Percentiles rank a stretch among this genome's conserved stretches.
Conservation (phyloP, 2,888 invertebrate species). For the Gastrophysa polygoni region DNA sequence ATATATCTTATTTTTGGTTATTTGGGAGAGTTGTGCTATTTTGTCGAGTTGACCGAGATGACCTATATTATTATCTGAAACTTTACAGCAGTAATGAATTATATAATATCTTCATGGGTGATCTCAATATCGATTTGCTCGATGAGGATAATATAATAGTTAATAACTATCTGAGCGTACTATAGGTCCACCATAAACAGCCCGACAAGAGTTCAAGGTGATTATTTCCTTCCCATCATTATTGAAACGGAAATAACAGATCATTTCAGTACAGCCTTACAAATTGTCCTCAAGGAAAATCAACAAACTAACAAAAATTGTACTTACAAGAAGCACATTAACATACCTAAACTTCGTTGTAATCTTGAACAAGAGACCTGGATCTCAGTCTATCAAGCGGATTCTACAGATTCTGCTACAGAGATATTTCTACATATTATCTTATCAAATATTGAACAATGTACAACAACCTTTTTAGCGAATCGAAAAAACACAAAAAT, state of each 20-base stretch:
- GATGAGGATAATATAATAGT: conserved; percentile 1
- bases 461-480: background rate
- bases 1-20: too few relatives aligned
- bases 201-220: background rate
- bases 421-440: background rate
- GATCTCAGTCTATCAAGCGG: background rate
- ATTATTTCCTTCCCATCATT: background rate
- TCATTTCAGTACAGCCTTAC: background rate
- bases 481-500: background rate
- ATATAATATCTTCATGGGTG: too few relatives aligned
- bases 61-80: background rate
- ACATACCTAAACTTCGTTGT: background rate
- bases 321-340: background rate
- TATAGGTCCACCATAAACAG: conserved; percentile 1
- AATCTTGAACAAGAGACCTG: background rate
- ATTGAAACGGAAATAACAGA: background rate
- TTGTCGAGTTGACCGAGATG: too few relatives aligned
- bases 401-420: background rate
- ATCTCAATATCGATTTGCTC: background rate
- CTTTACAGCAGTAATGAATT: background rate
- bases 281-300: background rate
- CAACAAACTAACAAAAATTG: background rate
- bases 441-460: background rate
- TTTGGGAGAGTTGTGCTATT: too few relatives aligned
- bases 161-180: background rate